phyloP scores from a whole-genome alignment of 1,140 invertebrate genomes.

The Thaumetopoea pityocampa region DNA sequence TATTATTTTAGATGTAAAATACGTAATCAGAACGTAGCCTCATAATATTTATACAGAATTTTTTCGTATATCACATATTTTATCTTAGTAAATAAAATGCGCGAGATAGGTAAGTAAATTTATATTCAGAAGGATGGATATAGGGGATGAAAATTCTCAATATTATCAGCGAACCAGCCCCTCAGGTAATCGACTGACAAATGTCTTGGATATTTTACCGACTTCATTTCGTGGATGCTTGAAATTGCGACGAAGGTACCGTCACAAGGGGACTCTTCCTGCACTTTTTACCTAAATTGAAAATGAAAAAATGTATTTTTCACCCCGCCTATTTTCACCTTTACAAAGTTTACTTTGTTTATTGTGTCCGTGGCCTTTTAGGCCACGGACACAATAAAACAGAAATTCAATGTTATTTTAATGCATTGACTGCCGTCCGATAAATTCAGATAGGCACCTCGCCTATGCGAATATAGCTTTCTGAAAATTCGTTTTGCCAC shows the following conservation, averaged over 20 bases:
- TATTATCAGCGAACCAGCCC: conserved; percentile 56
- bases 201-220: conserved; percentile 71
- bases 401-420: too few species aligned
- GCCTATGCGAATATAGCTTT: too few species aligned
- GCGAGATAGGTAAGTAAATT: conserved; percentile 37
- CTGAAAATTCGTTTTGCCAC: too few species aligned
- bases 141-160: conserved; percentile 51
- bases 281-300: conserved; percentile 6
- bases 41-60: neutral
- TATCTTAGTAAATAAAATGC: conserved; percentile 12
- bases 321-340: neutral
- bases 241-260: conserved; percentile 19
- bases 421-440: too few species aligned
- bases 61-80: neutral
- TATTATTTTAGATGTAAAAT: too few species aligned
- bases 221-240: conserved; percentile 63
- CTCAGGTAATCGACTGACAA: conserved; percentile 73
- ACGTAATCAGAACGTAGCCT: too few species aligned
- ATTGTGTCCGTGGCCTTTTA: too few species aligned
- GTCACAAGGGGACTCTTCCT: neutral
- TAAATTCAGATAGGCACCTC: too few species aligned
- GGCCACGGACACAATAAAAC: too few species aligned
- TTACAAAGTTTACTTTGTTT: too few species aligned
- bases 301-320: conserved; percentile 16
- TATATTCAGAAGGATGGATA: conserved; percentile 59